Conservation (phyloP, 2,888 invertebrate genomes). For the Platycnemis pennipes region DNA sequence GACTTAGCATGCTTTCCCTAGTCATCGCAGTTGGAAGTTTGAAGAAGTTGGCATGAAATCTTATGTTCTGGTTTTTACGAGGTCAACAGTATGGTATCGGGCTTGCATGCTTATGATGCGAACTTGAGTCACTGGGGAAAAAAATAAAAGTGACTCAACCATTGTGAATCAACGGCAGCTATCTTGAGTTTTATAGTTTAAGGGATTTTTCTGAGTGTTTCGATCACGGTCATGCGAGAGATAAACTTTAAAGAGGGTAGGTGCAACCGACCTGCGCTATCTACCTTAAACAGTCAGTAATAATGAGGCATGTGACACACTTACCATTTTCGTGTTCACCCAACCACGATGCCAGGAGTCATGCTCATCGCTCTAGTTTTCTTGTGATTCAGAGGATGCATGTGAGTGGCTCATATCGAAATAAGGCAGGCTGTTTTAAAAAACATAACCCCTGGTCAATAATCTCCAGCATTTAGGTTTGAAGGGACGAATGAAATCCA, state of each 20-base stretch:
- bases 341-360: not conserved
- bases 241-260: not conserved
- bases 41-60: not conserved
- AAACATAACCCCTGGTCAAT: no score
- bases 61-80: not conserved
- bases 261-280: conserved; percentile 16
- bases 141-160: not conserved
- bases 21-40: not conserved
- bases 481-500: no score
- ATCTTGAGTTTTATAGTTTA: not conserved
- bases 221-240: not conserved
- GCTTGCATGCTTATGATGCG: not conserved
- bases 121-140: not conserved
- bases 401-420: no score
- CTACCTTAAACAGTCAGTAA: not conserved
- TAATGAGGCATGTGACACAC: not conserved
- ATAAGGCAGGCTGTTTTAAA: no score
- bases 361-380: not conserved
- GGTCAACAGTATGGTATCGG: not conserved
- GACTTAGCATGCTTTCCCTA: not conserved
- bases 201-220: not conserved
- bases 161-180: not conserved
- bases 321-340: not conserved
- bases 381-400: not conserved
- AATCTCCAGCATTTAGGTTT: no score